phyloP scores from a whole-genome alignment of 2,113 vertebrate genomes.

The Syngnathus floridae region DNA sequence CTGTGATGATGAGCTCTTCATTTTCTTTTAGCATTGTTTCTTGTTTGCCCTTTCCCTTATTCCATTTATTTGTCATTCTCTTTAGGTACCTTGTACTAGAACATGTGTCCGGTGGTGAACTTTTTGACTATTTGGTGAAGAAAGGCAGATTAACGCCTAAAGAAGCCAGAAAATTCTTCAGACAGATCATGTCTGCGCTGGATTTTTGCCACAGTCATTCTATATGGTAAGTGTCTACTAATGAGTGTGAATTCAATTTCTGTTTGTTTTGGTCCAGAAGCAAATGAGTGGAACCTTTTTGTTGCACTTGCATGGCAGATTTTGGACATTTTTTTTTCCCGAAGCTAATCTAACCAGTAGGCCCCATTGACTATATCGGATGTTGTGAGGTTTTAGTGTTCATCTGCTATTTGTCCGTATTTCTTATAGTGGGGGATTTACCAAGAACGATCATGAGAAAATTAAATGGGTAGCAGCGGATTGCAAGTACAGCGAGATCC shows the following conservation, averaged over 20 bases:
- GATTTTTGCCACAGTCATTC: slow-evolving; percentile 99
- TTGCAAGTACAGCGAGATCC: not conserved
- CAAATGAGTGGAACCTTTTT: not conserved
- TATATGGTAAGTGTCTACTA: slow-evolving; percentile 82
- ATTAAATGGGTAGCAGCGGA: not conserved
- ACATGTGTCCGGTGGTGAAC: slow-evolving; percentile 95
- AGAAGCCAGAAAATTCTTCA: slow-evolving; percentile 97
- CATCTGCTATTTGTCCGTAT: not conserved
- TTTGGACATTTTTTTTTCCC: not conserved
- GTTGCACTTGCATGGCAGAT: not conserved
- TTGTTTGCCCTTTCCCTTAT: not conserved
- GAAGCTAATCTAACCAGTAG: not conserved
- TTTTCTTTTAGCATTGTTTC: not conserved
- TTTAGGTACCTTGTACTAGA: slow-evolving; percentile 96
- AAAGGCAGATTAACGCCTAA: slow-evolving; percentile 97
- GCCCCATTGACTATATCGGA: not conserved
- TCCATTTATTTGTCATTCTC: slow-evolving; percentile 11
- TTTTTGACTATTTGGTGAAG: slow-evolving; percentile 98
- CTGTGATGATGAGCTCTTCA: slow-evolving; percentile 8
- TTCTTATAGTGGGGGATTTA: not conserved
- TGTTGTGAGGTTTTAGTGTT: not conserved
- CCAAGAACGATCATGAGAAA: not conserved
- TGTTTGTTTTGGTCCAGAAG: not conserved
- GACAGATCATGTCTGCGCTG: slow-evolving; percentile 98
- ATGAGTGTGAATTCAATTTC: not conserved